Evolutionary conservation across 2,113 vertebrate genomes (phyloP), one percentile per base, ranked within the genome.

Genomic region (Excalfactoria chinensis): DNA sequence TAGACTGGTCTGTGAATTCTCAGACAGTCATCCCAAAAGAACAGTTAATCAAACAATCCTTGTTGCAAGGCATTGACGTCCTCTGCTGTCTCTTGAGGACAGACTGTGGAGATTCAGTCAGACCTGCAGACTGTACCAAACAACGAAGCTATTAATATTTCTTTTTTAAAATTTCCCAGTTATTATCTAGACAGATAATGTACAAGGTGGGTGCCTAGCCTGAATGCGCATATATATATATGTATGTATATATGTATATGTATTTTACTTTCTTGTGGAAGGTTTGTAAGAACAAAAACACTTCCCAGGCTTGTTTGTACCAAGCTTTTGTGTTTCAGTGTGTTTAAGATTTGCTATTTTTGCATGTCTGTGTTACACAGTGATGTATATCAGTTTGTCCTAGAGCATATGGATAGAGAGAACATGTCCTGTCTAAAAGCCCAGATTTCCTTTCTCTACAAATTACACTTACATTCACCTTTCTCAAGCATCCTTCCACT

Each of bases 111-210:
- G 73, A 51, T 81, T 84, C 63, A 18, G 28, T 79, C 32, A 71
- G 78, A 74, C 64, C 70, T 82, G 26, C 17, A 73, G 66, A 84
- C 46, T 84, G 67, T 75, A 58, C 5, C n/a, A 66, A 34, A 73
- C 37, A 81, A 75, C 55, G 82, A 86, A 46, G 60, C 71, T 74
- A 87, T 93, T 93, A 90, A 83, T 79, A 81, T 94, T 91, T 94
- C 21, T 49, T 83, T 71, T 95, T 22, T 19, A 46, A 72, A 87
- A 68, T 70, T 73, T 63, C 79, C 59, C 73, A 84, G 77, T 89
- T 92, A 87, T 44, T 63, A 41, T 76, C 58, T 44, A 67, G 63
- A 72, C 26, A 55, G 85, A 82, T 81, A 88, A 78, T 84, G 76
- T 20, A 55, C 10, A 70, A 88, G 37, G 20, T 85, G n/a, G 25